phyloP scores from a whole-genome alignment of 1,140 invertebrate genomes.

The Laupala kohalensis region DNA sequence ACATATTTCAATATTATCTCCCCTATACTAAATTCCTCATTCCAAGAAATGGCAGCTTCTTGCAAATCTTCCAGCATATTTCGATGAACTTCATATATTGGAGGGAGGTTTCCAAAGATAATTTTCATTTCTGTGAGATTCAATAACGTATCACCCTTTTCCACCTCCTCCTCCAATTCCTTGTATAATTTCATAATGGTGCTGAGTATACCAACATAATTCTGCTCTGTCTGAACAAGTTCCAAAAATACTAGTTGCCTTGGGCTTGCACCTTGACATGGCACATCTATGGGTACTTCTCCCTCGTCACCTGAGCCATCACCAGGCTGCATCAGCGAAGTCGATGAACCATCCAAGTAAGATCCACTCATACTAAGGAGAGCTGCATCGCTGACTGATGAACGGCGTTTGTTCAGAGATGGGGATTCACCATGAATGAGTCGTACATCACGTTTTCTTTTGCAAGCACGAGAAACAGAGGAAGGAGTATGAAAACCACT shows the following conservation, averaged over 20 bases:
- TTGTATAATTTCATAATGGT: slow-evolving; percentile 84
- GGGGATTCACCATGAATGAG: slow-evolving; percentile 39
- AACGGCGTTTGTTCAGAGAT: slow-evolving; percentile 56
- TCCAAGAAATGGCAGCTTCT: slow-evolving; percentile 57
- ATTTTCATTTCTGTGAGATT: slow-evolving; percentile 87
- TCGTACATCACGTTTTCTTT: slow-evolving; percentile 56
- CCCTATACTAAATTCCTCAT: slow-evolving; percentile 73
- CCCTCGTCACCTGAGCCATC: slow-evolving; percentile 22
- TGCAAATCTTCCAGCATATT: slow-evolving; percentile 68
- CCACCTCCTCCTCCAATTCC: slow-evolving; percentile 75
- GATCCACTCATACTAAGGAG: slow-evolving; percentile 72
- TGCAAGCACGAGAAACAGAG: slow-evolving; percentile 31
- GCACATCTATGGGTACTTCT: slow-evolving; percentile 40
- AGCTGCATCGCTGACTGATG: slow-evolving; percentile 68
- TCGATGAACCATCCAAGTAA: slow-evolving; percentile 71
- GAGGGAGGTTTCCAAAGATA: slow-evolving; percentile 91
- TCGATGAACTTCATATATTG: slow-evolving; percentile 84
- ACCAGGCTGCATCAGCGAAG: slow-evolving; percentile 37
- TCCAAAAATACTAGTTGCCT: slow-evolving; percentile 84
- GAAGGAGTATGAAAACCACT: slow-evolving; percentile 14
- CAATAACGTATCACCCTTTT: slow-evolving; percentile 58
- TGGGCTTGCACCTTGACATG: slow-evolving; percentile 53
- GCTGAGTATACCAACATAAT: slow-evolving; percentile 89
- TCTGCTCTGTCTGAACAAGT: slow-evolving; percentile 88
- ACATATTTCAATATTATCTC: slow-evolving; percentile 74